Percentiles rank a stretch among this genome's conserved stretches.
Evolutionary conservation across 2,797 vertebrate genomes (phyloP).

Genomic region (Liasis olivaceus): DNA sequence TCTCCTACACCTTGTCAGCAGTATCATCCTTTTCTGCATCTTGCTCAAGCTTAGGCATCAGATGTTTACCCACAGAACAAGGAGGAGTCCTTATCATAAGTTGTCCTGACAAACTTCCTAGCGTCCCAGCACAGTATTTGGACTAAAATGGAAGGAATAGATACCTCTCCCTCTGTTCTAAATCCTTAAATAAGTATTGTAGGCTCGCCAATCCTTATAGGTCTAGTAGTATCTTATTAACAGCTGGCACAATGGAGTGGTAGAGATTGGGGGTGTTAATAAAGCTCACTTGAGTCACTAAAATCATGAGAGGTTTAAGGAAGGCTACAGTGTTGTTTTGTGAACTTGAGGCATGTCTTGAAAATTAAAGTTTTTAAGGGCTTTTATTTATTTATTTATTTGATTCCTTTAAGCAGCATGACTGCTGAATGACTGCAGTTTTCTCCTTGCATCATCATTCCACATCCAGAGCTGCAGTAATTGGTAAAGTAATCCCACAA

Average conservation of each 20-base stretch:
- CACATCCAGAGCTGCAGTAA: conserved; percentile 54
- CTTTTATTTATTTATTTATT: neutral
- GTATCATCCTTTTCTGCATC: neutral
- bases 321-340: neutral
- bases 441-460: conserved; percentile 20
- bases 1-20: neutral
- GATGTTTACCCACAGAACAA: neutral
- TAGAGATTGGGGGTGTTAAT: neutral
- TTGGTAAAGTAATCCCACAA: conserved; percentile 71
- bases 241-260: neutral
- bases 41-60: neutral
- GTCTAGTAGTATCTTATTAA: neutral
- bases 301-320: no score
- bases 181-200: neutral
- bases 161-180: neutral
- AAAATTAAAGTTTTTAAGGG: conserved; percentile 1
- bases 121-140: neutral
- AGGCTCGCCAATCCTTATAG: neutral
- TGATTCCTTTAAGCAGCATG: neutral
- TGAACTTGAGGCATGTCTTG: neutral
- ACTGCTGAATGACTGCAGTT: neutral
- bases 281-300: neutral
- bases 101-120: neutral
- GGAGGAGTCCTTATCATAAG: neutral
- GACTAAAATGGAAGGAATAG: neutral